phyloP scores from a whole-genome alignment of 2,888 invertebrate species.

The Lepeophtheirus nordmannii region DNA sequence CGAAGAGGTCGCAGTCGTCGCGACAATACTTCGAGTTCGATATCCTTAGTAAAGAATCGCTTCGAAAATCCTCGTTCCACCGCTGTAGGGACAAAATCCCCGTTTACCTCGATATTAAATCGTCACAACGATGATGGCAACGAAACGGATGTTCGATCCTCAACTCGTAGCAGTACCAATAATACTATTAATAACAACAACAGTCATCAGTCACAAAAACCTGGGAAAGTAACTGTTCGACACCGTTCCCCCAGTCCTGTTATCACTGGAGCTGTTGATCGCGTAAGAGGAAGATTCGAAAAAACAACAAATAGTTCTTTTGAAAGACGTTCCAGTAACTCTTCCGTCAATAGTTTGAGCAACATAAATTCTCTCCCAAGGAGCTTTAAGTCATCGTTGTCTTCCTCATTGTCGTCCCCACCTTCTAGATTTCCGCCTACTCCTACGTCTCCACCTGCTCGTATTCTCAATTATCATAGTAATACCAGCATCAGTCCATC shows the following conservation, averaged over 20 bases:
- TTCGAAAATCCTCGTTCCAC: conserved; percentile 2
- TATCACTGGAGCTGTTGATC: conserved; percentile 9
- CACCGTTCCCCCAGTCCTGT: conserved; percentile 18
- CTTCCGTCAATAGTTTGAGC: too few relatives aligned
- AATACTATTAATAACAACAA: too few relatives aligned
- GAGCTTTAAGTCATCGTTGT: background rate
- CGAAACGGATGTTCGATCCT: background rate
- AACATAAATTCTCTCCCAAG: too few relatives aligned
- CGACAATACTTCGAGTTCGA: background rate
- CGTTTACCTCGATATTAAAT: conserved; percentile 5
- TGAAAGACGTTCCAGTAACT: background rate
- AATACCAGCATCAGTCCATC: background rate
- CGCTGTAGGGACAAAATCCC: conserved; percentile 2
- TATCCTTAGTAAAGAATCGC: conserved; percentile 5
- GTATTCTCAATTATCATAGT: background rate
- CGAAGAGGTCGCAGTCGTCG: background rate
- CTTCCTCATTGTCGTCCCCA: background rate
- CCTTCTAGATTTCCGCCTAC: background rate
- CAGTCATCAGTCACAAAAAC: too few relatives aligned
- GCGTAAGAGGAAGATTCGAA: conserved; percentile 2
- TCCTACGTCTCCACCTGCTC: background rate
- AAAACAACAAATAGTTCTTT: background rate
- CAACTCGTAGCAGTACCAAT: too few relatives aligned
- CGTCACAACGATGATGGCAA: background rate
- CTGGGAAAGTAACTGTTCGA: background rate